Evolutionary conservation across 2,797 vertebrate species (phyloP), one percentile per base, ranked within the genome.

Genomic region (Clarias laeviceps): DNA sequence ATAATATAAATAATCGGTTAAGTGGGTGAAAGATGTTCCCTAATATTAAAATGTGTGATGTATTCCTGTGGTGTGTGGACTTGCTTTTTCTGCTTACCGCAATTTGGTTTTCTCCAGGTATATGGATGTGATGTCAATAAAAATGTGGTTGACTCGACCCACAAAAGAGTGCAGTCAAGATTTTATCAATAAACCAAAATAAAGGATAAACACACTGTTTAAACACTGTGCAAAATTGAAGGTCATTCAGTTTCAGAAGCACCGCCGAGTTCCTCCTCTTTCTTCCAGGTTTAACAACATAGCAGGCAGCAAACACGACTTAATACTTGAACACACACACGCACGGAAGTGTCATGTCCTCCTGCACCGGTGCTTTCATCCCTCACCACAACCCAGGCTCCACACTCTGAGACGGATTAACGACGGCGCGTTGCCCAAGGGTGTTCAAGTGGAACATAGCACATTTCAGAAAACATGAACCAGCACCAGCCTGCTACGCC

Each of bases 361-460:
- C 68, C 77, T 79, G 84, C 57, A 12, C 82, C 78, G 59, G 27
- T 45, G 82, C 68, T 84, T 79, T 84, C 80, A 84, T 89, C 80
- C 79, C 82, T 88, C 89, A 83, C 29, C 40, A 17, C 45, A 32
- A 70, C 86, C 76, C 18, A 29, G 59, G 76, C 80, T 88, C 62
- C 27, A 72, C 50, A 29, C 84, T 70, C 24, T n/a, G 79, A 82
- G 85, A 72, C 84, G 86, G 64, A 80, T 83, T 88, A 85, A 89
- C 84, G 83, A 86, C 84, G 86, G 80, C 80, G 37, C 24, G 79
- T 17, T 79, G 54, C 78, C 79, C 66, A 83, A 68, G 87, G 57
- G 84, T 83, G 68, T 83, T 91, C 87, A 84, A 85, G 85, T 87
- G 89, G 87, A 91, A 90, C 87, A 82, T 80, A 85, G 87, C 88